Evolutionary conservation across 2,888 invertebrate species (phyloP).

Genomic region (Sussaba pulchella): DNA sequence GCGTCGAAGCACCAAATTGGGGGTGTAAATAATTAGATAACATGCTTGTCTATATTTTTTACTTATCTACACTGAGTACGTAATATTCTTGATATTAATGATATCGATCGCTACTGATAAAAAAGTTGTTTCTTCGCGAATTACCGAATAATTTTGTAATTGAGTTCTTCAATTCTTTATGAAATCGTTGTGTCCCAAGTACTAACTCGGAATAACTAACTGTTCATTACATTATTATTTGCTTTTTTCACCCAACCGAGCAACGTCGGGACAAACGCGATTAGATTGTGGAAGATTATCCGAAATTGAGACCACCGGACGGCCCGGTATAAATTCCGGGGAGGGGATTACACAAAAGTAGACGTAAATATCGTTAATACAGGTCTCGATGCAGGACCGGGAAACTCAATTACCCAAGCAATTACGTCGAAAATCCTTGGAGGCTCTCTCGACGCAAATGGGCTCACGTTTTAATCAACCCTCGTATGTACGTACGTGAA

Average conservation of each 20-base stretch:
- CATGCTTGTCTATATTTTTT: no score
- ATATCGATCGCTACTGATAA: no score
- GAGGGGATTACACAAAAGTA: neutral
- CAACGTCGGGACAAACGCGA: neutral
- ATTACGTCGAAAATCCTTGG: constrained; percentile 33
- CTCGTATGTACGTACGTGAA: neutral
- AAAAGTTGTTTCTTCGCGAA: neutral
- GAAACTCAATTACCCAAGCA: constrained; percentile 19
- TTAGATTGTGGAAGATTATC: neutral
- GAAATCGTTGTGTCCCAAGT: neutral
- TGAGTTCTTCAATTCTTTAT: neutral
- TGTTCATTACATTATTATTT: neutral
- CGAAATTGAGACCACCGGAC: neutral
- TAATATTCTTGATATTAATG: no score
- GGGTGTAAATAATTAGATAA: no score
- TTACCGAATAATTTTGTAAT: neutral
- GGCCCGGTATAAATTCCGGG: neutral
- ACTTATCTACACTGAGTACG: no score
- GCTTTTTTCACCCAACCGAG: neutral
- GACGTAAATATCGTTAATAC: constrained; percentile 19
- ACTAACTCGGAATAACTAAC: no score
- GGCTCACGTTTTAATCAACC: constrained; percentile 34
- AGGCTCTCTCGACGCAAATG: constrained; percentile 11
- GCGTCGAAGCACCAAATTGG: no score
- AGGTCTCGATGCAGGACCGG: neutral